Percentiles rank a stretch among this genome's conserved stretches.
phyloP scores from a whole-genome alignment of 1,140 invertebrate genomes.

The Trichonephila inaurata region DNA sequence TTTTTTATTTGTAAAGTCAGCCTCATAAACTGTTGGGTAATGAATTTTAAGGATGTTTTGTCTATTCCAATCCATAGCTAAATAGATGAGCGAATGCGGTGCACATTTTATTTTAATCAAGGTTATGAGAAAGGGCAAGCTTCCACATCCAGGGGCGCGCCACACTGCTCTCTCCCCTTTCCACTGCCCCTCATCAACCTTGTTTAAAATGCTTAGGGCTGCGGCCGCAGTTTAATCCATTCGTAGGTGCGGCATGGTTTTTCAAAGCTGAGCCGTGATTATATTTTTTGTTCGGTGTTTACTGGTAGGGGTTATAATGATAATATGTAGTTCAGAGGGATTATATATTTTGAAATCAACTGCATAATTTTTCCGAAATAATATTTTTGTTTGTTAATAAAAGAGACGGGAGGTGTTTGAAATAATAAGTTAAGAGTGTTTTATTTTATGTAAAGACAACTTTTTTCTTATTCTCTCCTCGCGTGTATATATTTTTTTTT shows the following conservation, averaged over 20 bases:
- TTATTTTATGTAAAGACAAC: no score
- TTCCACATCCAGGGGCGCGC: not conserved
- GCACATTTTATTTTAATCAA: slow-evolving; percentile 46
- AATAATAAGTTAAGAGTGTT: no score
- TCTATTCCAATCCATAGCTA: not conserved
- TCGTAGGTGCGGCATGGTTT: slow-evolving; percentile 26
- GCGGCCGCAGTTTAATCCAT: slow-evolving; percentile 30
- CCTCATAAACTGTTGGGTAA: not conserved
- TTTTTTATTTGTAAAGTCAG: no score
- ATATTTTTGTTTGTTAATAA: not conserved
- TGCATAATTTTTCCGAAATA: not conserved
- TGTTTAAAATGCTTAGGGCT: not conserved
- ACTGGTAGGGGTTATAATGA: not conserved
- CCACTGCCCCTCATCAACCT: not conserved
- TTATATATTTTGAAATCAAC: slow-evolving; percentile 28
- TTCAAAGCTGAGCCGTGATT: not conserved
- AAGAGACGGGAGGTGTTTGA: no score
- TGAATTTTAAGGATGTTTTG: not conserved
- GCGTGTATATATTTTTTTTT: no score
- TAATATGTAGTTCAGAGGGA: not conserved
- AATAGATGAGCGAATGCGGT: not conserved
- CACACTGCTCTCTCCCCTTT: not conserved
- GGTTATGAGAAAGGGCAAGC: slow-evolving; percentile 54
- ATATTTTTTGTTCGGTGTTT: not conserved
- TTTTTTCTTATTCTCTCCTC: no score